Evolutionary conservation across 1,140 invertebrate species (phyloP).

Genomic region (Sarcophaga peregrina): DNA sequence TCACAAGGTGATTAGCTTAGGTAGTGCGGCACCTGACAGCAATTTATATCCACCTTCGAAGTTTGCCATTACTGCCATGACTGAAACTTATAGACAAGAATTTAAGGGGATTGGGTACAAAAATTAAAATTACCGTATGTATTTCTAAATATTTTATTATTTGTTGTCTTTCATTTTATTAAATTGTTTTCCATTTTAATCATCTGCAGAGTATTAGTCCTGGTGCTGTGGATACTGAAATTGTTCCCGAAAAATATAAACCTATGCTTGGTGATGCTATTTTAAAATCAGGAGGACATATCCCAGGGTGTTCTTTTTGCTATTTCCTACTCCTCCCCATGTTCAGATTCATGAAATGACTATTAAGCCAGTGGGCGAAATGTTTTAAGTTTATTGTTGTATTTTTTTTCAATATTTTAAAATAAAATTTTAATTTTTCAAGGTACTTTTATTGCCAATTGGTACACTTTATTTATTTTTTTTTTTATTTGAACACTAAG

Average conservation of each 20-base stretch:
- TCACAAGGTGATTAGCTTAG: conserved; percentile 31
- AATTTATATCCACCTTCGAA: conserved; percentile 76
- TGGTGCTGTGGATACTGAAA: conserved; percentile 70
- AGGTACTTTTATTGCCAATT: too few relatives aligned
- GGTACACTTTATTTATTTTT: too few relatives aligned
- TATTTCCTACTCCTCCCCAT: conserved; percentile 46
- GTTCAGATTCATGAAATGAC: conserved; percentile 47
- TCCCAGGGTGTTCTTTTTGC: conserved; percentile 43
- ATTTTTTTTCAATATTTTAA: too few relatives aligned
- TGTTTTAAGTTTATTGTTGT: conserved; percentile 45
- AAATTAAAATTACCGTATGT: conserved; percentile 78
- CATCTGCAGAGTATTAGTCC: conserved; percentile 70
- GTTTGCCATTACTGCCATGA: conserved; percentile 76
- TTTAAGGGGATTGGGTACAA: conserved; percentile 69
- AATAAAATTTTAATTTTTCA: too few relatives aligned
- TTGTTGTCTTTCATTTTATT: conserved; percentile 35
- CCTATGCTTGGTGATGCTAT: neutral
- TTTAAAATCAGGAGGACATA: conserved; percentile 44
- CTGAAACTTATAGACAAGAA: conserved; percentile 74
- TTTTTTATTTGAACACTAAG: too few relatives aligned
- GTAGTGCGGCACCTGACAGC: conserved; percentile 58
- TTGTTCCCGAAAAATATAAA: conserved; percentile 51
- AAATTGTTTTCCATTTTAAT: neutral
- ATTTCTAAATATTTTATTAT: conserved; percentile 52
- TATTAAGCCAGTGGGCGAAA: conserved; percentile 51